A percentile compares a stretch with the other conserved stretches of the same genome.
Conservation (phyloP, 1,140 invertebrate genomes). For the Megalopta genalis region DNA sequence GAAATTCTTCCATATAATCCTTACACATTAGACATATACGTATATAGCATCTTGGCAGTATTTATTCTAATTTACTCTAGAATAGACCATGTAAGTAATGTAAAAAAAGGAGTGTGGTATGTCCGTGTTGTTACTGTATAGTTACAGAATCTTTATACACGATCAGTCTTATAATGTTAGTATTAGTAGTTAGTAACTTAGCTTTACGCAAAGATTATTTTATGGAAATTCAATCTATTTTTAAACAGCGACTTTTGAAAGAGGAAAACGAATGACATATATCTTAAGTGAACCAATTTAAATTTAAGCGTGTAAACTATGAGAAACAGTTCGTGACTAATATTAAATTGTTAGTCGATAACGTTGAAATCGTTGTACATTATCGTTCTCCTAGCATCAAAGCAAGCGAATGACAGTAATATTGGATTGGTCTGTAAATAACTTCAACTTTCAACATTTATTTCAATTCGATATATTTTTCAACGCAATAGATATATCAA, state of each 20-base stretch:
- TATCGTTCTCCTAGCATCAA: neutral
- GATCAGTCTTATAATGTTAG: constrained; percentile 12
- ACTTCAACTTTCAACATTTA: neutral
- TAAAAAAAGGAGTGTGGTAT: neutral
- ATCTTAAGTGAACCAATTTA: constrained; percentile 3
- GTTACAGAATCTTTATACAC: constrained; percentile 8
- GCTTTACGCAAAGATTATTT: constrained; percentile 23
- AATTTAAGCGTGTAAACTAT: neutral
- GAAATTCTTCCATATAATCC: neutral
- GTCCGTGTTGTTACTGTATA: constrained; percentile 18
- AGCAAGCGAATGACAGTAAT: neutral
- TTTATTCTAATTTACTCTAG: constrained; percentile 3
- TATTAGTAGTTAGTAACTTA: constrained; percentile 7
- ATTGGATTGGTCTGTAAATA: neutral
- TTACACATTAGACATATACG: neutral
- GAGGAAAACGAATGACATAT: neutral
- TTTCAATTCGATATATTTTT: neutral
- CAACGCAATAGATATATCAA: too few relatives aligned
- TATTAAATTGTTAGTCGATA: constrained; percentile 2
- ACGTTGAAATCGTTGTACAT: constrained; percentile 1
- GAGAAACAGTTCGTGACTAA: neutral
- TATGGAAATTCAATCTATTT: constrained; percentile 45
- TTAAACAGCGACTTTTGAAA: constrained; percentile 8
- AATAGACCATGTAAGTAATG: neutral
- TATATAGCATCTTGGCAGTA: constrained; percentile 29